Conservation (phyloP, 30 jellyfish, hydroid and myxozoan species). For the Rhopilema esculentum region DNA sequence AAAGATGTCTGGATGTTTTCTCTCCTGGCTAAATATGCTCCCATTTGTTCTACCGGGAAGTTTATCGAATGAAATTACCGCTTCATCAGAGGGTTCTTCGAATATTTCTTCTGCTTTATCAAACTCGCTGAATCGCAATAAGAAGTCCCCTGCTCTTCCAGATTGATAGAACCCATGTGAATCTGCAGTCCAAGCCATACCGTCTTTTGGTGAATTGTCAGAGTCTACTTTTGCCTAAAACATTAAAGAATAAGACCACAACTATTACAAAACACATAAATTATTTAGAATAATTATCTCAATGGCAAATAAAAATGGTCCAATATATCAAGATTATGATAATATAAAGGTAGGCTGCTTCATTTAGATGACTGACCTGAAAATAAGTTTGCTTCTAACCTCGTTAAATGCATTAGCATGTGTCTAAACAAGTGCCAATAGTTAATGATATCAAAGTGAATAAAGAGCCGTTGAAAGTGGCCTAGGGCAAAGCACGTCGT, state of each 20-base stretch:
- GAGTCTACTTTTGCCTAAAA: neutral
- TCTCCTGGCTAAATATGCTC: neutral
- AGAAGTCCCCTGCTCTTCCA: conserved; percentile 11
- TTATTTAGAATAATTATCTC: too few relatives aligned
- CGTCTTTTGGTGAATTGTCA: neutral
- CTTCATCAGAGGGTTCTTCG: neutral
- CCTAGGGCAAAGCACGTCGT: neutral
- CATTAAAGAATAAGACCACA: too few relatives aligned
- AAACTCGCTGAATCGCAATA: neutral
- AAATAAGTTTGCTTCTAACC: too few relatives aligned
- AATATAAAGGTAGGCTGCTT: too few relatives aligned
- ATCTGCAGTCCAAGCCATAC: conserved; percentile 44
- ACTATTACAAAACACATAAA: too few relatives aligned
- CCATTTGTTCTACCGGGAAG: neutral
- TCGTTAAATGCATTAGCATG: neutral
- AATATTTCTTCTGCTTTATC: neutral
- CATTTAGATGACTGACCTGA: too few relatives aligned
- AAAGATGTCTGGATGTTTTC: neutral
- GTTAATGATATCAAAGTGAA: neutral
- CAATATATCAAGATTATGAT: too few relatives aligned
- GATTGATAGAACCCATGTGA: conserved; percentile 53
- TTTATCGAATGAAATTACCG: neutral
- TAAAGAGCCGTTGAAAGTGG: neutral
- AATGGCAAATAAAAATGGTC: too few relatives aligned
- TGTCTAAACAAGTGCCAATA: neutral